Conservation (phyloP, 2,888 invertebrate species). For the Octodonta nipae region DNA sequence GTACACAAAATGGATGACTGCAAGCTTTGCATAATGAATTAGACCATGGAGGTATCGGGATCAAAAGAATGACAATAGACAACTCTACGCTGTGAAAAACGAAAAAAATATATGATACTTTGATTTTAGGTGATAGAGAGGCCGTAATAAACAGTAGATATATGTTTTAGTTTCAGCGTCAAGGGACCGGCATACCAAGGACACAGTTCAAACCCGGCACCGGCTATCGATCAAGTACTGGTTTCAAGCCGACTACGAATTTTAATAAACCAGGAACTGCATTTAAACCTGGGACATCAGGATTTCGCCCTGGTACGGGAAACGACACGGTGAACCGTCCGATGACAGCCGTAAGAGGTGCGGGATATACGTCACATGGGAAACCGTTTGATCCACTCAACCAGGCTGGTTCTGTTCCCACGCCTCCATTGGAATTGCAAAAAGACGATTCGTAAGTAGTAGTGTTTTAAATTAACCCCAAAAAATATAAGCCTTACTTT, state of each 20-base stretch:
- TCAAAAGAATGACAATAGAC: too few relatives aligned
- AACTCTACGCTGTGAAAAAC: too few relatives aligned
- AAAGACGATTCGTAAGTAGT: slow-evolving; percentile 61
- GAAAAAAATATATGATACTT: slow-evolving; percentile 3
- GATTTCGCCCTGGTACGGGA: slow-evolving; percentile 31
- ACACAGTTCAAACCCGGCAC: slow-evolving; percentile 24
- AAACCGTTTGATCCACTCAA: slow-evolving; percentile 59
- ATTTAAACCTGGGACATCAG: slow-evolving; percentile 35
- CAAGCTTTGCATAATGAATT: too few relatives aligned
- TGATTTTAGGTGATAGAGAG: too few relatives aligned
- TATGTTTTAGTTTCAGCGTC: slow-evolving; percentile 22
- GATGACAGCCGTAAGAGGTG: slow-evolving; percentile 92
- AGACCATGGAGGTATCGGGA: too few relatives aligned
- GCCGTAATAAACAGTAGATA: too few relatives aligned
- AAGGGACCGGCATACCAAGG: slow-evolving; percentile 21
- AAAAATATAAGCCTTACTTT: too few relatives aligned
- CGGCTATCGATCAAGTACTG: slow-evolving; percentile 24
- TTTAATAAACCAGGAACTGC: slow-evolving; percentile 23
- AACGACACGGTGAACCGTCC: slow-evolving; percentile 47
- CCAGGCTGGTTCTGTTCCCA: slow-evolving; percentile 41
- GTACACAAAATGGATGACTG: too few relatives aligned
- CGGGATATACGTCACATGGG: slow-evolving; percentile 74
- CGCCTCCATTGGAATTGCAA: slow-evolving; percentile 48
- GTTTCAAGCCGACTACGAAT: slow-evolving; percentile 26
- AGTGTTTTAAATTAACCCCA: not conserved